phyloP scores from a whole-genome alignment of 2,888 invertebrate species.

The Bugulina stolonifera region DNA sequence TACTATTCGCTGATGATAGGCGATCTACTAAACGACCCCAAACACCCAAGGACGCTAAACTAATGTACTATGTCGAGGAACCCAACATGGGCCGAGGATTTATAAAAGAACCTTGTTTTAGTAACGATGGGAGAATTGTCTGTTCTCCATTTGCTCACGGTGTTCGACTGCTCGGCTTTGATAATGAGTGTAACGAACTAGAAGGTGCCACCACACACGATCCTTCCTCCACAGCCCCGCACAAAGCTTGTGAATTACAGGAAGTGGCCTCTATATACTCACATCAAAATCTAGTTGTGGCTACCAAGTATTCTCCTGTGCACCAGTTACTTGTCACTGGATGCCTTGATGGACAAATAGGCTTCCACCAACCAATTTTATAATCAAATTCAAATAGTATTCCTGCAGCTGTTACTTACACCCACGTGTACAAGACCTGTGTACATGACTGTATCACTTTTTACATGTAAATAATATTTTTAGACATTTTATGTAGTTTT shows the following conservation, averaged over 20 bases:
- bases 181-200: conserved; percentile 70
- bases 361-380: conserved; percentile 76
- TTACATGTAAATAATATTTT: too few relatives aligned
- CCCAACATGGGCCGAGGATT: conserved; percentile 82
- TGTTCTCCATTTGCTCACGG: conserved; percentile 85
- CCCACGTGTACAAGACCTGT: not conserved
- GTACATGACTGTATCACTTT: too few relatives aligned
- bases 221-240: conserved; percentile 28
- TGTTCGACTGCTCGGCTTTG: conserved; percentile 75
- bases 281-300: conserved; percentile 77
- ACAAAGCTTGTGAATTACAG: conserved; percentile 56
- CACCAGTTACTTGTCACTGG: conserved; percentile 83
- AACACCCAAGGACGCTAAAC: conserved; percentile 67
- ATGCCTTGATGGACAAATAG: conserved; percentile 78
- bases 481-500: too few relatives aligned
- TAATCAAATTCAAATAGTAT: conserved; percentile 28
- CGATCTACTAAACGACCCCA: conserved; percentile 38
- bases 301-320: conserved; percentile 81
- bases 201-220: conserved; percentile 59
- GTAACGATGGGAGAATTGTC: conserved; percentile 79
- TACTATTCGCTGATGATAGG: conserved; percentile 23
- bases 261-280: conserved; percentile 68
- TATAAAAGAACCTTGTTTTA: conserved; percentile 87
- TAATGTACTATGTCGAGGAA: conserved; percentile 78
- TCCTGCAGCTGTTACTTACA: not conserved